Evolutionary conservation across 2,113 vertebrate species (phyloP).

Genomic region (Engystomops pustulosus): DNA sequence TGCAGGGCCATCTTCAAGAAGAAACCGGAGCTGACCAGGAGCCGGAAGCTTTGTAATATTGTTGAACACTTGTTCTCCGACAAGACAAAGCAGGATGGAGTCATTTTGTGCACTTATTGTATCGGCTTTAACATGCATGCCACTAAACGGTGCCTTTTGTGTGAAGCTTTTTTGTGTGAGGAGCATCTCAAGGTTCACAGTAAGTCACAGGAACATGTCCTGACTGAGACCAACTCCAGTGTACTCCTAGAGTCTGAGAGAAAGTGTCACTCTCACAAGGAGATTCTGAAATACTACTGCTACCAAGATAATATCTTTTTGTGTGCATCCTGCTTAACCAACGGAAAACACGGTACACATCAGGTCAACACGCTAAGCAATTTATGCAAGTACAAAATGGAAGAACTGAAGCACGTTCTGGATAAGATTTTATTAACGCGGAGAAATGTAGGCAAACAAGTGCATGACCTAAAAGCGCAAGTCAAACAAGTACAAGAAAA

Average conservation of each 20-base stretch:
- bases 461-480: not conserved
- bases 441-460: not conserved
- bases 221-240: slow-evolving; percentile 72
- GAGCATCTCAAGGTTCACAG: slow-evolving; percentile 76
- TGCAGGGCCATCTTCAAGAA: slow-evolving; percentile 50
- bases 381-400: not conserved
- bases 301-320: slow-evolving; percentile 72
- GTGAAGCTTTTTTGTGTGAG: slow-evolving; percentile 78
- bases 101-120: slow-evolving; percentile 77
- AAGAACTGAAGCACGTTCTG: not conserved
- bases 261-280: slow-evolving; percentile 79
- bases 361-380: not conserved
- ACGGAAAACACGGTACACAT: slow-evolving; percentile 74
- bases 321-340: slow-evolving; percentile 75
- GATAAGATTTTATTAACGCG: not conserved
- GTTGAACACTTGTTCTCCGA: slow-evolving; percentile 39
- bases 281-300: slow-evolving; percentile 80
- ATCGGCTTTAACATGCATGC: slow-evolving; percentile 69
- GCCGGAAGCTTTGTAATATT: slow-evolving; percentile 61
- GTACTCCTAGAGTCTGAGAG: slow-evolving; percentile 66
- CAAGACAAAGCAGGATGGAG: slow-evolving; percentile 56
- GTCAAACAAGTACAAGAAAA: slow-evolving; percentile 61
- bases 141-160: slow-evolving; percentile 76
- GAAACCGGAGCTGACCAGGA: slow-evolving; percentile 43
- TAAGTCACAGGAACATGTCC: slow-evolving; percentile 76